Evolutionary conservation across 1,140 invertebrate genomes (phyloP), one percentile per base, ranked within the genome.

Genomic region (Aphidius ervi): DNA sequence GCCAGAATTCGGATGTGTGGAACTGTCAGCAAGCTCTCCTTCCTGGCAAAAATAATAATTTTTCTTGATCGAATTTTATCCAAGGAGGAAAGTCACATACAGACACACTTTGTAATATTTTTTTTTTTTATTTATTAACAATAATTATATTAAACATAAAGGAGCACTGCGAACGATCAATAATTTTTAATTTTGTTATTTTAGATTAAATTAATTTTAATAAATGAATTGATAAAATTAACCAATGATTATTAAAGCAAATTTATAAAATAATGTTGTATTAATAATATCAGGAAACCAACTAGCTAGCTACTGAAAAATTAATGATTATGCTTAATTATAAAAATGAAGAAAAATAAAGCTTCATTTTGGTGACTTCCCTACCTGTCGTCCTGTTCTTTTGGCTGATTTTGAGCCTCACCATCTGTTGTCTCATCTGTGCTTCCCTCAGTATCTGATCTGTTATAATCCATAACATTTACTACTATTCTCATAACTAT

Each of bases 1-100:
- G 87, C 87, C 81, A 89, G 80, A 71, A 91, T 88, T 71, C 87
- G 85, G 70, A 90, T 90, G 80, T 88, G 86, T 56, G 88, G 88
- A 63, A 89, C 83, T 69, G 81, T 82, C 80, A 86, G 81, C 69
- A 84, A 83, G 76, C 85, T 88, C 81, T 84, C 83, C 81, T 87
- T 87, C 74, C 74, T 74, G 57, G 49, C 64, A 69, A 59, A 75
- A 56, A 75, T 56, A 73, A 72, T 52, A 66, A 64, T 56, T 37
- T 56, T 56, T 63, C 63, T 69, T 65, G 67, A 65, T 72, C 69
- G 70, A 68, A 64, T 50, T 67, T 64, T 69, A 55, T 10, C 16
- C 16, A 16, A 16, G 16, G 16, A 16, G 16, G 16, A 16, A 16
- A 16, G 16, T 16, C 57, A 52, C 42, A 31, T 31, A 31, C 23